Conservation (phyloP, 1,140 invertebrate genomes). For the Polypedilum pembai region DNA sequence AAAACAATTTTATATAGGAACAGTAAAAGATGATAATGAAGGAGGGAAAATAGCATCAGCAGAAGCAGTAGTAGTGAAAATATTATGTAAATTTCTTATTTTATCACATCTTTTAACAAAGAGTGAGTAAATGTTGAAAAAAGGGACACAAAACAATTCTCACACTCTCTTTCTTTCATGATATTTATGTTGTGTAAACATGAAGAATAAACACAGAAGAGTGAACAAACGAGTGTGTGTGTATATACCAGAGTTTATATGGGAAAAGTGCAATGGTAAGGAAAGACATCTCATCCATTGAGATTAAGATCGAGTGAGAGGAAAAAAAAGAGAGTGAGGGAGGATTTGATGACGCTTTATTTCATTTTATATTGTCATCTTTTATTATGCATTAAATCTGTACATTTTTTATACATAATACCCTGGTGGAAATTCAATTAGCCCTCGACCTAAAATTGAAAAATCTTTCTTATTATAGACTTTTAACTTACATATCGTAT, state of each 20-base stretch:
- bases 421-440: no score
- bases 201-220: background rate
- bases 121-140: background rate
- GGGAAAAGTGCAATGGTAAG: conserved; percentile 2
- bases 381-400: conserved; percentile 14
- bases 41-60: background rate
- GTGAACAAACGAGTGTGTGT: no score
- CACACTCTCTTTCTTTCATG: background rate
- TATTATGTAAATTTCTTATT: background rate
- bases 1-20: background rate
- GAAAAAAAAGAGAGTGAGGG: no score
- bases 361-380: conserved; percentile 9
- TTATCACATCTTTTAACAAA: background rate
- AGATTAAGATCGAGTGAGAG: background rate
- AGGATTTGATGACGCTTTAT: conserved; percentile 12
- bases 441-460: no score
- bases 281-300: background rate
- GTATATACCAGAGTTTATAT: no score
- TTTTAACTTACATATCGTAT: no score
- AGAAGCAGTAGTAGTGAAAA: background rate
- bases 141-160: background rate
- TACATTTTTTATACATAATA: background rate
- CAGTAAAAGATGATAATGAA: background rate
- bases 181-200: conserved; percentile 2
- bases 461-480: no score